Conservation (phyloP, 1,140 invertebrate species). For the Colletes gigas region DNA sequence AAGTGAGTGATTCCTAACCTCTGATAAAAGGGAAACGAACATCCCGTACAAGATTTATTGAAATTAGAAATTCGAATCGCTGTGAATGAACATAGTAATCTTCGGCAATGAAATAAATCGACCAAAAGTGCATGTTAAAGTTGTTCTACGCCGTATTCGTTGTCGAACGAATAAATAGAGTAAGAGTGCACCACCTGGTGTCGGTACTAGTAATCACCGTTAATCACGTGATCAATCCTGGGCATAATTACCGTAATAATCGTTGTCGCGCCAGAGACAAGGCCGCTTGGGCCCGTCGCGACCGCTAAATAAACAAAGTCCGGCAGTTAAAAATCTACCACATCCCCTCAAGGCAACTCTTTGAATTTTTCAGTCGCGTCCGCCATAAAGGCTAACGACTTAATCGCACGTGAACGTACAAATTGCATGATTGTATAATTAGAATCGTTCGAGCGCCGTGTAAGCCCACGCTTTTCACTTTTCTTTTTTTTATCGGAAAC, state of each 20-base stretch:
- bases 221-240: constrained; percentile 25
- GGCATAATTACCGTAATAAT: constrained; percentile 38
- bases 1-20: not conserved
- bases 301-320: constrained; percentile 12
- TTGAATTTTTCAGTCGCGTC: constrained; percentile 15
- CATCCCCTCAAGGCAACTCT: not conserved
- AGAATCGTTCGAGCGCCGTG: constrained; percentile 14
- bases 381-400: constrained; percentile 44
- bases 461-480: not conserved
- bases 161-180: not conserved
- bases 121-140: not conserved
- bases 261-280: constrained; percentile 9
- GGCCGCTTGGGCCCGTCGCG: not conserved
- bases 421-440: constrained; percentile 52
- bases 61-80: not conserved
- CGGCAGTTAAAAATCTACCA: not conserved
- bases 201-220: constrained; percentile 12
- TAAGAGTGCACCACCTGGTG: not conserved
- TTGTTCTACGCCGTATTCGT: no score
- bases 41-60: not conserved
- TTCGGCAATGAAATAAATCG: not conserved
- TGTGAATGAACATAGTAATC: not conserved
- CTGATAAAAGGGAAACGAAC: not conserved
- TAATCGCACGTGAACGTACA: constrained; percentile 52
- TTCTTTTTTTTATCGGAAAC: constrained; percentile 12